Evolutionary conservation across 2,888 invertebrate species (phyloP).

Genomic region (Watsonalla binaria): DNA sequence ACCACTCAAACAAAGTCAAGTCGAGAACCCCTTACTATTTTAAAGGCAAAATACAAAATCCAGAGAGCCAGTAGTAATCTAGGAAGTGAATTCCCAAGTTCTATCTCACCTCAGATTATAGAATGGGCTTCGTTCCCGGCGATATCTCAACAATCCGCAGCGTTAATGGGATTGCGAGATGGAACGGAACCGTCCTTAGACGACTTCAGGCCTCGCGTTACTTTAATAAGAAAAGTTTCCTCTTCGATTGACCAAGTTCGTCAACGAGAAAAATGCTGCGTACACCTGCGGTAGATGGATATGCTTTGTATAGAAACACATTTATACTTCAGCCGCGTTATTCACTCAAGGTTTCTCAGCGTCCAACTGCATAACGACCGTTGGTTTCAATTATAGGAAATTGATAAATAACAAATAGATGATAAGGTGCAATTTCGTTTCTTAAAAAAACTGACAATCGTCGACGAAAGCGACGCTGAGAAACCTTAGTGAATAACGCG

Average conservation of each 20-base stretch:
- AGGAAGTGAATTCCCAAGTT: not conserved
- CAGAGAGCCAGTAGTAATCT: not conserved
- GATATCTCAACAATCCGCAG: slow-evolving; percentile 12
- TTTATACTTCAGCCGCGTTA: no score
- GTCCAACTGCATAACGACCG: no score
- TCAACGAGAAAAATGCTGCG: slow-evolving; percentile 33
- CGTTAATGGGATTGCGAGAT: slow-evolving; percentile 32
- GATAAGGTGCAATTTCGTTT: no score
- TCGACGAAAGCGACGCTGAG: no score
- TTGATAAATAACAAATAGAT: no score
- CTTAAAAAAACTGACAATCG: no score
- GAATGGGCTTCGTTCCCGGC: not conserved
- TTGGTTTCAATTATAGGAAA: no score
- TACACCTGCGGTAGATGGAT: slow-evolving; percentile 16
- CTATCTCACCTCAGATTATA: not conserved
- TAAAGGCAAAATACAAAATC: not conserved
- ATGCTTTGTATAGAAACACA: not conserved
- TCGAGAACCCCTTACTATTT: no score
- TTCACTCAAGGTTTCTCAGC: no score
- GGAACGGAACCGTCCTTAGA: slow-evolving; percentile 16
- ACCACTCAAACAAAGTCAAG: no score
- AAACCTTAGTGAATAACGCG: no score
- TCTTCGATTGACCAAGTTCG: slow-evolving; percentile 46
- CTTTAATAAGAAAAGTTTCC: slow-evolving; percentile 53
- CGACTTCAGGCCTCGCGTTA: slow-evolving; percentile 21